These are phyloP conservation scores for Diabrotica undecimpunctata DNA, from an alignment of 1,140 invertebrate genomes.

Conservation along the genomic window DNA sequence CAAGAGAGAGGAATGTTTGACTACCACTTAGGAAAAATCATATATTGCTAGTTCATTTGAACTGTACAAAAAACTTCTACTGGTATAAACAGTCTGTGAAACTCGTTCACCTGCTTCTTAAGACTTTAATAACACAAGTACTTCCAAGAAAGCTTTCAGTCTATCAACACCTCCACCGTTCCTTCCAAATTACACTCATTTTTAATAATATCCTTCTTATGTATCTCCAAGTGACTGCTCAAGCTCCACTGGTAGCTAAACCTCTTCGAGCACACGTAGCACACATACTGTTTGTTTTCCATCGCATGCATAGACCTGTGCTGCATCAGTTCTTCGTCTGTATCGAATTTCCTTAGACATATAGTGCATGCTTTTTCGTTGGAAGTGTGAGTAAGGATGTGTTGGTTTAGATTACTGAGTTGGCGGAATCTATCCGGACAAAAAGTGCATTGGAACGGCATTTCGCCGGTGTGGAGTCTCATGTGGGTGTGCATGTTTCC, in stretches of 20 bases:
- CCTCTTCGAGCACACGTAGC: not conserved
- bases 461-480: not conserved
- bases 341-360: not conserved
- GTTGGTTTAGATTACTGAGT: not conserved
- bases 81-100: not conserved
- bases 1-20: too few species aligned
- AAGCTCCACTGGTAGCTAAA: not conserved
- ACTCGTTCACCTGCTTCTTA: not conserved
- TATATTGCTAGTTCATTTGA: too few species aligned
- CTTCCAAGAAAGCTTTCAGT: too few species aligned
- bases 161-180: not conserved
- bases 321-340: not conserved
- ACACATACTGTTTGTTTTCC: not conserved
- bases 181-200: not conserved
- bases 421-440: not conserved
- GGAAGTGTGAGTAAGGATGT: not conserved
- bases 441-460: not conserved
- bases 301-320: not conserved
- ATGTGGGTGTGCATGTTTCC: not conserved
- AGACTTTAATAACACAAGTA: not conserved
- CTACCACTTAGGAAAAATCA: too few species aligned
- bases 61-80: not conserved
- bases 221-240: not conserved
- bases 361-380: not conserved
- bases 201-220: not conserved